These are phyloP conservation scores for Linurgus olivaceus DNA, from an alignment of 2,797 vertebrate species.

Conservation along the genomic window DNA sequence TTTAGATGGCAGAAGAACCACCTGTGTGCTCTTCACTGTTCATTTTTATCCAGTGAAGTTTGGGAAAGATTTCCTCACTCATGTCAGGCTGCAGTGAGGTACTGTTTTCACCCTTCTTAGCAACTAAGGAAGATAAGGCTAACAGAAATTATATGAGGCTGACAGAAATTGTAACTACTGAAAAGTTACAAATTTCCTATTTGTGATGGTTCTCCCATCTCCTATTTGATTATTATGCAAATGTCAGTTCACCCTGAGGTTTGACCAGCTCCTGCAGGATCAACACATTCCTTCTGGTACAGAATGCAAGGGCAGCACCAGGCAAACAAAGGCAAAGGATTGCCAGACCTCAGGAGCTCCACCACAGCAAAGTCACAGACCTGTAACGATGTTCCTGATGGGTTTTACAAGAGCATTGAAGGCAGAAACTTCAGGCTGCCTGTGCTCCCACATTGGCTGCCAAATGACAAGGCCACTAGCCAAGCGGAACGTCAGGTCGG, in stretches of 20 bases:
- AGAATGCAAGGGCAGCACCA: not conserved
- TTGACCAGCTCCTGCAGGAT: not conserved
- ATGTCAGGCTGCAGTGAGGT: not conserved
- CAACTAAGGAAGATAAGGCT: not conserved
- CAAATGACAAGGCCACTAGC: conserved; percentile 96
- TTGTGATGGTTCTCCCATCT: not conserved
- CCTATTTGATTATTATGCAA: not conserved
- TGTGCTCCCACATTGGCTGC: conserved; percentile 99
- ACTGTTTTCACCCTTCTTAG: not conserved
- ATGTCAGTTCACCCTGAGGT: not conserved
- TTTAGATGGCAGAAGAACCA: not conserved
- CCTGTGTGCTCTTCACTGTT: not conserved
- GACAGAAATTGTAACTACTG: not conserved
- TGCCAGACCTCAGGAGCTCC: not conserved
- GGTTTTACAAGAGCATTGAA: conserved; percentile 93
- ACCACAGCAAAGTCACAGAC: conserved; percentile 68
- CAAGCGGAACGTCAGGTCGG: conserved; percentile 94
- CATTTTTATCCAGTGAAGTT: not conserved
- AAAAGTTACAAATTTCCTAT: not conserved
- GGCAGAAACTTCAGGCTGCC: conserved; percentile 92
- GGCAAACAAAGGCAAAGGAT: not conserved
- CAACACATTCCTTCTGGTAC: not conserved
- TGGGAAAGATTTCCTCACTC: not conserved
- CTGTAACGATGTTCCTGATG: conserved; percentile 92
- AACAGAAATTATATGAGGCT: not conserved